These are phyloP conservation scores for Scaptomyza parva DNA, from an alignment of 2,888 invertebrate species.

Conservation along the genomic window DNA sequence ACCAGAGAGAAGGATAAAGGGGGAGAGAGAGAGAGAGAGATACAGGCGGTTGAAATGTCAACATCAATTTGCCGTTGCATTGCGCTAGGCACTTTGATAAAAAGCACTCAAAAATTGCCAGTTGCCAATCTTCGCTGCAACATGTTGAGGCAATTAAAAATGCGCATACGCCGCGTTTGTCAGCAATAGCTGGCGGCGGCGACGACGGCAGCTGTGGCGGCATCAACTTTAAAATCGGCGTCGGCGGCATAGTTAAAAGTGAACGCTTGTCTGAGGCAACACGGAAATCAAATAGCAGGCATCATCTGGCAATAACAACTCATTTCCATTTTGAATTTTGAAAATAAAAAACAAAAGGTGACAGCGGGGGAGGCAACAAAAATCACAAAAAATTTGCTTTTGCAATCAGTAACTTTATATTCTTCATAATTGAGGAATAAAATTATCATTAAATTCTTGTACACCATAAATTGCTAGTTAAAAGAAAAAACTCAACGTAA, in stretches of 20 bases:
- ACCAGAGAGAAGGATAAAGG: no score
- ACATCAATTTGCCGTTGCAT: constrained; percentile 71
- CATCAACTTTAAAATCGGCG: constrained; percentile 26
- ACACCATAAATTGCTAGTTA: background rate
- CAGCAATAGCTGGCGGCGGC: constrained; percentile 27
- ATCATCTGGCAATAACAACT: constrained; percentile 58
- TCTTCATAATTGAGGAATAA: no score
- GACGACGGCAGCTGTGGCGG: constrained; percentile 27
- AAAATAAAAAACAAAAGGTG: constrained; percentile 1
- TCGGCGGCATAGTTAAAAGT: constrained; percentile 66
- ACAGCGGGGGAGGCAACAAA: constrained; percentile 19
- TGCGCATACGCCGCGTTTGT: constrained; percentile 73
- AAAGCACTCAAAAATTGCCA: constrained; percentile 41
- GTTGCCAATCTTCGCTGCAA: constrained; percentile 75
- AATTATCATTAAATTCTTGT: background rate
- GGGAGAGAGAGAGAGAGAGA: constrained; percentile 50
- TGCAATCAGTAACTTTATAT: background rate
- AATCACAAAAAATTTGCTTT: background rate
- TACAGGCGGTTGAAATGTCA: constrained; percentile 73
- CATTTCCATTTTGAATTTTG: constrained; percentile 54
- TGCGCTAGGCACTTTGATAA: constrained; percentile 59
- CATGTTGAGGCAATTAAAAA: constrained; percentile 78
- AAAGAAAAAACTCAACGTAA: background rate
- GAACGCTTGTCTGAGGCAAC: constrained; percentile 60
- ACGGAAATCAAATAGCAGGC: constrained; percentile 65